Evolutionary conservation across 2,113 vertebrate species (phyloP), one percentile per base, ranked within the genome.

Genomic region (Okapia johnstoni): DNA sequence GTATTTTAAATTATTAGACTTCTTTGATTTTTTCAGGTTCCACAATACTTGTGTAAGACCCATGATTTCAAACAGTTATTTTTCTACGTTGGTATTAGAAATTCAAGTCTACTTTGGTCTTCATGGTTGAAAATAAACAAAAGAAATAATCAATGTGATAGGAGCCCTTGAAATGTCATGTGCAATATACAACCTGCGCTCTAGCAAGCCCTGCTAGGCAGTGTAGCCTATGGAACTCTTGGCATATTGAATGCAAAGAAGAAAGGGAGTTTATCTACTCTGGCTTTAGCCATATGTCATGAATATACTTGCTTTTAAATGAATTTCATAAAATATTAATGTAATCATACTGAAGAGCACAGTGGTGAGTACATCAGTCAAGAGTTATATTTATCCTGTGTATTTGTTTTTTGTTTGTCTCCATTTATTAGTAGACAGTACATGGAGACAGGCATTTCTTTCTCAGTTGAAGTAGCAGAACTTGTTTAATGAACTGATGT

Each of bases 321-420:
- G 92, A 96, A 96, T 97, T 96, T 90, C 95, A 97, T 98, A 97
- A 97, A 98, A 97, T 98, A 98, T 97, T 97, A 97, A 98, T 98
- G 96, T 92, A 97, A 98, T 97, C 93, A 97, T 95, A 90, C n/a
- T 54, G 92, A 97, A 96, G 26, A 93, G 26, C 90, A 88, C 80
- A 97, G 54, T 88, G 54, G 84, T 90, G 48, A 97, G 54, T 96
- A 70, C 58, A 96, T 97, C 90, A 95, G 73, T 97, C 94, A 96
- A 85, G 33, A 98, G 73, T 94, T 98, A 94, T 92, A 97, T 97
- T 97, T 97, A 97, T 96, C 95, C 66, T 94, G 80, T 92, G 76
- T 93, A 94, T 97, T 96, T 97, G 84, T 26, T 95, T 97, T 98
- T 88, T 96, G 92, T 97, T 97, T 97, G 54, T 93, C 96, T 96